Evolutionary conservation across 2,888 invertebrate species (phyloP), one percentile per base, ranked within the genome.

Genomic region (Lepidocyrtinus sp.): DNA sequence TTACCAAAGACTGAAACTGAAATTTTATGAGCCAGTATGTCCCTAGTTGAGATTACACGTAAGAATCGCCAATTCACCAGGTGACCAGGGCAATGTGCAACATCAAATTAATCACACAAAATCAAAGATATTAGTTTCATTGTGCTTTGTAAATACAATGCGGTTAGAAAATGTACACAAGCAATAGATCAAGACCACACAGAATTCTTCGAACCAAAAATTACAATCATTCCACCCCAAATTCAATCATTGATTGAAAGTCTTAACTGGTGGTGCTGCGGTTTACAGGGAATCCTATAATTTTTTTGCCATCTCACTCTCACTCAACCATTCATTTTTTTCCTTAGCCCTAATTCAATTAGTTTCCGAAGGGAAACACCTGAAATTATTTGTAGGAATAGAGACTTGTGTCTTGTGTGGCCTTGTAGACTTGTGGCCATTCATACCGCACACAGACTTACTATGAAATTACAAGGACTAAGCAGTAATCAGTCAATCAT

Each of bases 381-480:
- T 70, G 21, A 70, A 77, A 61, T 72, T 77, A 75, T n/a, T n/a
- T n/a, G n/a, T n/a, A 22, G 59, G 25, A 21, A 5, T 9, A 36
- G 12, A 59, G 21, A 59, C 21, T n/a, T 59, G 36, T 36, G 36
- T 46, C 9, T n/a, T 76, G 76, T 77, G 77, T 77, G 77, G 77
- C 59, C 71, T 45, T 21, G 67, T 59, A n/a, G 17, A 46, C 27
- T 25, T 26, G 3, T n/a, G 19, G 3, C 45, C 50, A 55, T 68
- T 68, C 75, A 69, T 69, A 63, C 75, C 62, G 46, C 62, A 75
- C 61, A 65, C 50, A 55, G 7, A 36, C 50, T 3, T 59, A 24
- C 36, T 24, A 19, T 21, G 27, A 24, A 25, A 46, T 9, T 12
- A 71, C 27, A 19, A 50, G 62, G 61, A 70, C 2, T 64, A 9